Evolutionary conservation across 2,113 vertebrate genomes (phyloP).

Genomic region (Amphilophus citrinellus): DNA sequence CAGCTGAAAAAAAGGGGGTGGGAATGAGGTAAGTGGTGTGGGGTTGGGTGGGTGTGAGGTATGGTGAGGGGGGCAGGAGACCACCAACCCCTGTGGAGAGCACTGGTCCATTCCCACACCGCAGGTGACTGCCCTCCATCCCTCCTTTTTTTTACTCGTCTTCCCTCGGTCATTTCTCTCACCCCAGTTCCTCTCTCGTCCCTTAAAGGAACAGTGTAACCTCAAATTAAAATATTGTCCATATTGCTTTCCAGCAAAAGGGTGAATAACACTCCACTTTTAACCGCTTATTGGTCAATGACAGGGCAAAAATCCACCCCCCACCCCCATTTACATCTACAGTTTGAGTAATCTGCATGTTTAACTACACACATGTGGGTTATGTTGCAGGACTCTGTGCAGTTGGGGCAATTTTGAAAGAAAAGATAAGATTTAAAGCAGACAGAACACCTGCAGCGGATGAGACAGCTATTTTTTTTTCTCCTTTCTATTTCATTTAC

Average conservation of each 20-base stretch:
- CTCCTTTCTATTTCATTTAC: background rate
- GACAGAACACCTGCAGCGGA: background rate
- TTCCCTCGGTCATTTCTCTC: slow-evolving; percentile 31
- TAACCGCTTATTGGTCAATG: background rate
- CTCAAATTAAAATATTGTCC: background rate
- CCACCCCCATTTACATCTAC: background rate
- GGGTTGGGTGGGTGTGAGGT: slow-evolving; percentile 1
- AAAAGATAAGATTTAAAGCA: background rate
- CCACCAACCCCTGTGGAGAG: slow-evolving; percentile 64
- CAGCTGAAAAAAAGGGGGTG: slow-evolving; percentile 63
- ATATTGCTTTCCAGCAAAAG: background rate
- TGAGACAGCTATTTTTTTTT: background rate
- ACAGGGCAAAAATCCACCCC: background rate
- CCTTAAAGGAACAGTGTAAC: slow-evolving; percentile 53
- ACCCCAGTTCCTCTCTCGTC: slow-evolving; percentile 11
- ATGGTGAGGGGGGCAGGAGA: slow-evolving; percentile 23
- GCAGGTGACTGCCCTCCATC: slow-evolving; percentile 73
- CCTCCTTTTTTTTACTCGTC: slow-evolving; percentile 17
- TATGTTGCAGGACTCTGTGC: background rate
- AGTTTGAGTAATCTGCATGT: background rate
- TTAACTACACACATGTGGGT: background rate
- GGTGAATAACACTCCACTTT: background rate
- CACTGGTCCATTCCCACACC: slow-evolving; percentile 77
- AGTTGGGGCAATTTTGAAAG: background rate
- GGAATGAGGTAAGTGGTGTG: slow-evolving; percentile 53